Percentiles rank a stretch among this genome's conserved stretches.
Evolutionary conservation across 2,113 vertebrate genomes (phyloP).

Genomic region (Promerops cafer): DNA sequence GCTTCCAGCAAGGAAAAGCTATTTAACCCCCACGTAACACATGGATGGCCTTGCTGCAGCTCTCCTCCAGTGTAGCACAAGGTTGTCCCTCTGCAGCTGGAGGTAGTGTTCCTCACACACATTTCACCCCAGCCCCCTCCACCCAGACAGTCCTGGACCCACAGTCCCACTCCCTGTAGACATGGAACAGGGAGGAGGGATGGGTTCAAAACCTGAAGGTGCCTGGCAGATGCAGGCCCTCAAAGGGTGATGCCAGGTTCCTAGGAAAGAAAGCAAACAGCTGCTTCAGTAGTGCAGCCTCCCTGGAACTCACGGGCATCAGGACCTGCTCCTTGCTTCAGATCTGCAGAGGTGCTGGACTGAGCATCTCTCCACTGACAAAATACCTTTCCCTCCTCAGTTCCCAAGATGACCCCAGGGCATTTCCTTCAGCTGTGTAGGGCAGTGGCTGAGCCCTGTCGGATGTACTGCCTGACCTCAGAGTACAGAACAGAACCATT

Average conservation of each 20-base stretch:
- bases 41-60: rapidly evolving
- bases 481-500: background rate
- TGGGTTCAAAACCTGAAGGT: background rate
- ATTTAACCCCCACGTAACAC: background rate
- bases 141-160: rapidly evolving
- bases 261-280: background rate
- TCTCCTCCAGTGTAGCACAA: background rate
- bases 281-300: background rate
- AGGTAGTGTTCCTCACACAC: rapidly evolving
- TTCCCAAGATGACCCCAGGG: background rate
- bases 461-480: background rate
- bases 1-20: slow-evolving; percentile 1
- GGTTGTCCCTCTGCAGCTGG: background rate
- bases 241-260: background rate
- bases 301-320: background rate
- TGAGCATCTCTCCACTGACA: background rate
- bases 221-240: background rate
- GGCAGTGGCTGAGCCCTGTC: background rate
- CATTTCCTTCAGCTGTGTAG: background rate
- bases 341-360: background rate
- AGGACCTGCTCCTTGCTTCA: background rate
- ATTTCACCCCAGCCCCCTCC: background rate
- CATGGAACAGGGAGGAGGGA: background rate
- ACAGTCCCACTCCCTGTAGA: background rate
- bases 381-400: background rate